Evolutionary conservation across 1,140 invertebrate genomes (phyloP).

Genomic region (Macrocentrus cingulum): DNA sequence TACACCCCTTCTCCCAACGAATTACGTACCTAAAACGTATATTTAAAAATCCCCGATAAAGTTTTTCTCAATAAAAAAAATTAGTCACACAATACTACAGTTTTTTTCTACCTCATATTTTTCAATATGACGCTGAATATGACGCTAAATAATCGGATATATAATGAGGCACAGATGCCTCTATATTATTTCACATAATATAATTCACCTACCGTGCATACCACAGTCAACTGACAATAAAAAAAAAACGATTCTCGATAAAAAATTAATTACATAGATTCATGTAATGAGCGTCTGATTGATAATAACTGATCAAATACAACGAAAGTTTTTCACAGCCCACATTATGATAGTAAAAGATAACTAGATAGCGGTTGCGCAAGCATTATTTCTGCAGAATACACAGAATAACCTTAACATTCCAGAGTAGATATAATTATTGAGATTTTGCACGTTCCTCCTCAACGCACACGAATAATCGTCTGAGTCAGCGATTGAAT

Average conservation of each 20-base stretch:
- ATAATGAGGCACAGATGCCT: too few species aligned
- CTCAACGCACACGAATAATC: background rate
- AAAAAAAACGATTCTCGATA: too few species aligned
- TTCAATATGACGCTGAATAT: too few species aligned
- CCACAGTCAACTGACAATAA: background rate
- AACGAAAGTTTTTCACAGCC: conserved; percentile 5
- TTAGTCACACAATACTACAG: too few species aligned
- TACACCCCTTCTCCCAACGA: too few species aligned
- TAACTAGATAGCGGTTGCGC: conserved; percentile 8
- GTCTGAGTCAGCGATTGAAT: background rate
- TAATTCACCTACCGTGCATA: too few species aligned
- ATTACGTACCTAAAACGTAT: too few species aligned
- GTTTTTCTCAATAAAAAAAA: too few species aligned
- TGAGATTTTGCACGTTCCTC: background rate
- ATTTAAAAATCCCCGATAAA: too few species aligned
- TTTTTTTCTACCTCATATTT: too few species aligned
- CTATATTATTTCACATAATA: too few species aligned
- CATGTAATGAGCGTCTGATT: background rate
- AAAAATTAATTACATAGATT: background rate
- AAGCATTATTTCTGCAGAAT: conserved; percentile 18
- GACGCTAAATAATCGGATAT: too few species aligned
- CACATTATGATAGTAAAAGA: conserved; percentile 3
- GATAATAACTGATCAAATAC: background rate
- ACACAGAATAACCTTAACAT: conserved; percentile 20
- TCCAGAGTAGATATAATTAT: conserved; percentile 15